phyloP scores from a whole-genome alignment of 2,113 vertebrate genomes.

The Spilogale gracilis region DNA sequence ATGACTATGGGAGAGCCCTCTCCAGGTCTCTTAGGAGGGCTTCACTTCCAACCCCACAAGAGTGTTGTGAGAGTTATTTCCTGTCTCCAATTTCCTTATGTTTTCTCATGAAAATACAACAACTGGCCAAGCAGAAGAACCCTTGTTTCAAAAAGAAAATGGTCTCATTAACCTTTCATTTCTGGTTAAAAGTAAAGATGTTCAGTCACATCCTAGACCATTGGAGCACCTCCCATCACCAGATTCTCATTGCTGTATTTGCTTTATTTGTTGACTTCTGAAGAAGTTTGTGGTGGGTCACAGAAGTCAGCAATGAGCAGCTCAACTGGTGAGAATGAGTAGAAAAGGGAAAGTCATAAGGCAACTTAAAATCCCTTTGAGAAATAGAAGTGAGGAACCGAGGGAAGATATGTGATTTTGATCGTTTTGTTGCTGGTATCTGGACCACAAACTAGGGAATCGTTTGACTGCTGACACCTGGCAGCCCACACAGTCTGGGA shows the following conservation, averaged over 20 bases:
- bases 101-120: not conserved
- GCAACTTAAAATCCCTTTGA: conserved; percentile 32
- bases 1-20: not conserved
- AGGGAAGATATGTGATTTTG: conserved; percentile 31
- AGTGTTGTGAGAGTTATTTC: not conserved
- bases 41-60: not conserved
- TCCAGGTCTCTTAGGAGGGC: not conserved
- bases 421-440: not conserved
- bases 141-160: conserved; percentile 27
- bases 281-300: conserved; percentile 45
- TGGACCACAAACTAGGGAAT: not conserved
- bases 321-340: conserved; percentile 41
- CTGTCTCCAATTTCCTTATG: not conserved
- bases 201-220: not conserved
- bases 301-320: not conserved
- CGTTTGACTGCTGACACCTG: not conserved
- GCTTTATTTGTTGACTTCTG: conserved; percentile 9
- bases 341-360: conserved; percentile 41
- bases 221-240: not conserved
- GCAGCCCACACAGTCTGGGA: not conserved
- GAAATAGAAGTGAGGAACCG: not conserved
- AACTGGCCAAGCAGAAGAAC: not conserved
- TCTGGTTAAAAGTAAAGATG: not conserved
- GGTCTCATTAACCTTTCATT: not conserved
- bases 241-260: not conserved